Evolutionary conservation across 2,113 vertebrate species (phyloP).

Genomic region (Cryptotis parvus): DNA sequence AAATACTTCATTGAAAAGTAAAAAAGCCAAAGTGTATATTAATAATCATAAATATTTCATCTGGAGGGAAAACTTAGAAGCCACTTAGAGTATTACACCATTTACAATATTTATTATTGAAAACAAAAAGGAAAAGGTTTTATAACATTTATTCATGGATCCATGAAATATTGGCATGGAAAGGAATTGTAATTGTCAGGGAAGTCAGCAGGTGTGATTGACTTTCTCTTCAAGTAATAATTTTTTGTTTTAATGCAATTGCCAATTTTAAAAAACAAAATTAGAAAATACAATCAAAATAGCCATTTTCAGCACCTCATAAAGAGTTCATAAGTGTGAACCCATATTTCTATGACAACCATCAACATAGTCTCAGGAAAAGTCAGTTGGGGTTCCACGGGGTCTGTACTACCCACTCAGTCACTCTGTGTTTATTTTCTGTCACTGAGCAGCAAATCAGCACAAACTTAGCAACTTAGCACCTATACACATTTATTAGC

Average conservation of each 20-base stretch:
- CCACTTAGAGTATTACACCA: not conserved
- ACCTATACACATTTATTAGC: not conserved
- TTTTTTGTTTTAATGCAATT: not conserved
- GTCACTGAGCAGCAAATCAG: not conserved
- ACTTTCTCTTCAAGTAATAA: not conserved
- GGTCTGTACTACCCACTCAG: not conserved
- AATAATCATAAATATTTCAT: constrained; percentile 45
- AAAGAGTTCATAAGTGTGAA: not conserved
- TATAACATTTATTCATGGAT: not conserved
- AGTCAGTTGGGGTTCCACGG: not conserved
- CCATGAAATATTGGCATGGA: not conserved
- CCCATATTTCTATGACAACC: not conserved
- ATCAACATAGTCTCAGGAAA: not conserved
- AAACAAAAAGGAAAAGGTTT: constrained; percentile 3
- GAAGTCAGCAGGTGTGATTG: not conserved
- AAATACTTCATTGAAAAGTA: not conserved
- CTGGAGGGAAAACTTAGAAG: not conserved
- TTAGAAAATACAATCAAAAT: not conserved
- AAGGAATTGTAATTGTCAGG: not conserved
- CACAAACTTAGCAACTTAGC: not conserved
- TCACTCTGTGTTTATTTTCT: not conserved
- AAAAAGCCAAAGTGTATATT: not conserved
- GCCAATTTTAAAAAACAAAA: not conserved
- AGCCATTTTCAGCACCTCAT: not conserved
- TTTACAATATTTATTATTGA: constrained; percentile 62